Conservation (phyloP, 1,140 invertebrate genomes). For the Melitaea cinxia region DNA sequence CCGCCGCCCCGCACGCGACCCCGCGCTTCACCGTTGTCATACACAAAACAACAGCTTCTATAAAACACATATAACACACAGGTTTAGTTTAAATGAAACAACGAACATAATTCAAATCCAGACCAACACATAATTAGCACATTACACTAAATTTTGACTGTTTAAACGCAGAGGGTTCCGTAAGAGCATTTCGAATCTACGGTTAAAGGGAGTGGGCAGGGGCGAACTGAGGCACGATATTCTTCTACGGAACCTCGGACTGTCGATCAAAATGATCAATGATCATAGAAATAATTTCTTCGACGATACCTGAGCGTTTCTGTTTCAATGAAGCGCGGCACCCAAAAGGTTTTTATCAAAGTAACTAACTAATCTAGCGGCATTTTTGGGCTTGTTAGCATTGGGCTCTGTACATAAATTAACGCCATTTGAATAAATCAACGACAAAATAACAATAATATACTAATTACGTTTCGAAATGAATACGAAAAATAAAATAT, state of each 20-base stretch:
- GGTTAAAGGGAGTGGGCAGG: constrained; percentile 44
- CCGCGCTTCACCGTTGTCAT: constrained; percentile 57
- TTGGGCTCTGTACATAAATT: constrained; percentile 73
- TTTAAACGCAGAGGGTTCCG: constrained; percentile 67
- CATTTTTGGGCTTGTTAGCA: constrained; percentile 58
- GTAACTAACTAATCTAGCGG: constrained; percentile 48
- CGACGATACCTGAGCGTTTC: constrained; percentile 31
- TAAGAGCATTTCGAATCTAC: constrained; percentile 45
- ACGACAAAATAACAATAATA: constrained; percentile 77
- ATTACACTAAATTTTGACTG: constrained; percentile 76
- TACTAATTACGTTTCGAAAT: constrained; percentile 79
- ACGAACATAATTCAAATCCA: constrained; percentile 80
- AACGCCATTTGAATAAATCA: constrained; percentile 67
- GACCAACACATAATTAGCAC: constrained; percentile 81
- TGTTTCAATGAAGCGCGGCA: constrained; percentile 48
- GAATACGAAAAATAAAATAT: constrained; percentile 73
- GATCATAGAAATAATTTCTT: constrained; percentile 18
- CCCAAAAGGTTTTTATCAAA: constrained; percentile 51
- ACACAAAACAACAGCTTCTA: constrained; percentile 74
- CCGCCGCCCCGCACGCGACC: constrained; percentile 66
- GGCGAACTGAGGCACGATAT: constrained; percentile 42
- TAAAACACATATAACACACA: constrained; percentile 79
- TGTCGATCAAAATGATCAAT: constrained; percentile 45
- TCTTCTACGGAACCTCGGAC: constrained; percentile 69
- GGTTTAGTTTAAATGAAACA: constrained; percentile 78